These are phyloP conservation scores for Drosophila siamana DNA, from an alignment of 2,888 invertebrate genomes.

Conservation along the genomic window DNA sequence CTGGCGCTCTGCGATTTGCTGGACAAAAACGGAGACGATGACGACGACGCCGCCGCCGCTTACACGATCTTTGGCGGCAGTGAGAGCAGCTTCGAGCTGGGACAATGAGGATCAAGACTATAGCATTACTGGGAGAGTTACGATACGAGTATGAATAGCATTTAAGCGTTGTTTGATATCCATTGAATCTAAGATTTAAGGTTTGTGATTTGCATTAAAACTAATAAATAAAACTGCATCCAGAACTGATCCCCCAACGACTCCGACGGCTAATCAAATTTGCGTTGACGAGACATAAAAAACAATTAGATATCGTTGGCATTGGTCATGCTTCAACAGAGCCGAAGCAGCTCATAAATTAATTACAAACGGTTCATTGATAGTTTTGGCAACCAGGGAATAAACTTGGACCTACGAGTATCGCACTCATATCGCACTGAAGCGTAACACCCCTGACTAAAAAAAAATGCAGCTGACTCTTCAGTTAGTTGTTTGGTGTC, in stretches of 20 bases:
- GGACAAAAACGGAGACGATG: conserved; percentile 81
- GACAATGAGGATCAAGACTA: not conserved
- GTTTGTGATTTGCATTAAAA: conserved; percentile 61
- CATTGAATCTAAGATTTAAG: conserved; percentile 54
- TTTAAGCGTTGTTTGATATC: conserved; percentile 30
- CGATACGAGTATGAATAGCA: not conserved
- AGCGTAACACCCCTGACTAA: conserved; percentile 51
- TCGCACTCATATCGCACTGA: conserved; percentile 28
- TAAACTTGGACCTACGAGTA: conserved; percentile 1
- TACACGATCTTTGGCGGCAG: conserved; percentile 62
- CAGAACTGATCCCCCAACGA: not conserved
- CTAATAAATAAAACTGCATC: conserved; percentile 6
- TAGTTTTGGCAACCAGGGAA: conserved; percentile 29
- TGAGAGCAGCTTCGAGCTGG: conserved; percentile 50
- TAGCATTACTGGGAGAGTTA: not conserved
- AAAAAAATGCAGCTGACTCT: conserved; percentile 40
- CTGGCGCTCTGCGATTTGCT: conserved; percentile 89
- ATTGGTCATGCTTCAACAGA: conserved; percentile 50
- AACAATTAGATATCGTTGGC: conserved; percentile 54
- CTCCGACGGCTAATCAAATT: not conserved
- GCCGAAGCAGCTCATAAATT: conserved; percentile 57
- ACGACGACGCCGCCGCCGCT: conserved; percentile 45
- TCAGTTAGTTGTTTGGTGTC: conserved; percentile 36
- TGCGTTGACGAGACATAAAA: conserved; percentile 6
- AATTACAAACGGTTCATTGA: conserved; percentile 67